Evolutionary conservation across 2,888 invertebrate genomes (phyloP).

Genomic region (Anticlea derivata): DNA sequence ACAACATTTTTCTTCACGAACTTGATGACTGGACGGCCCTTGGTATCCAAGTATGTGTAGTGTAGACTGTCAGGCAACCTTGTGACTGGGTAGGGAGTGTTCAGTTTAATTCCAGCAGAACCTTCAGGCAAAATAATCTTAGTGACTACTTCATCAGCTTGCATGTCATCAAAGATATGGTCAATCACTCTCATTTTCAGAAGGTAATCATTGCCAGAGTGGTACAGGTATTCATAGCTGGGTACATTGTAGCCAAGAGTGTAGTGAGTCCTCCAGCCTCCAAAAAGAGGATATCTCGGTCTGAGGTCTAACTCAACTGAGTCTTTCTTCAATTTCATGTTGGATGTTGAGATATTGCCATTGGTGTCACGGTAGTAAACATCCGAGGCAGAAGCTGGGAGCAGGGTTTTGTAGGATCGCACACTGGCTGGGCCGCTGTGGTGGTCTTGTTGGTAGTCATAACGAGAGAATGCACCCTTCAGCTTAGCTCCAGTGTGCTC

Average conservation of each 20-base stretch:
- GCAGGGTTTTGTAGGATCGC: conserved; percentile 93
- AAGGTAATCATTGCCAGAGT: conserved; percentile 90
- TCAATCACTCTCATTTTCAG: conserved; percentile 97
- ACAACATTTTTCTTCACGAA: conserved; percentile 94
- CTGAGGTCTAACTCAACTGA: conserved; percentile 97
- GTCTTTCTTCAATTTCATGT: conserved; percentile 93
- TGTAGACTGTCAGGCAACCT: conserved; percentile 90
- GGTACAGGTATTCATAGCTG: conserved; percentile 97
- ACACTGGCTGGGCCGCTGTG: conserved; percentile 95
- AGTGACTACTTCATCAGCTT: conserved; percentile 94
- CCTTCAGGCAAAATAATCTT: conserved; percentile 98
- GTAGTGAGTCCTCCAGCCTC: conserved; percentile 99
- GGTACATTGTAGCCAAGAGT: conserved; percentile 98
- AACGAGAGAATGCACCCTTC: conserved; percentile 97
- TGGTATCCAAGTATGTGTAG: conserved; percentile 97
- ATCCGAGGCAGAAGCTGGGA: conserved; percentile 95
- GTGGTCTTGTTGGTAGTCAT: conserved; percentile 97
- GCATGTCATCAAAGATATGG: conserved; percentile 98
- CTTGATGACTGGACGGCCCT: conserved; percentile 94
- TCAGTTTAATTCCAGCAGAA: conserved; percentile 90
- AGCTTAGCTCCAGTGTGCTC: conserved; percentile 96
- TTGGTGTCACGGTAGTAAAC: conserved; percentile 99
- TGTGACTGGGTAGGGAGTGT: conserved; percentile 91
- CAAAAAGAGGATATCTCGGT: conserved; percentile 98
- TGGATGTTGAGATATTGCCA: conserved; percentile 99